phyloP scores from a whole-genome alignment of 2,888 invertebrate species.

The Lasioglossum villosulum region DNA sequence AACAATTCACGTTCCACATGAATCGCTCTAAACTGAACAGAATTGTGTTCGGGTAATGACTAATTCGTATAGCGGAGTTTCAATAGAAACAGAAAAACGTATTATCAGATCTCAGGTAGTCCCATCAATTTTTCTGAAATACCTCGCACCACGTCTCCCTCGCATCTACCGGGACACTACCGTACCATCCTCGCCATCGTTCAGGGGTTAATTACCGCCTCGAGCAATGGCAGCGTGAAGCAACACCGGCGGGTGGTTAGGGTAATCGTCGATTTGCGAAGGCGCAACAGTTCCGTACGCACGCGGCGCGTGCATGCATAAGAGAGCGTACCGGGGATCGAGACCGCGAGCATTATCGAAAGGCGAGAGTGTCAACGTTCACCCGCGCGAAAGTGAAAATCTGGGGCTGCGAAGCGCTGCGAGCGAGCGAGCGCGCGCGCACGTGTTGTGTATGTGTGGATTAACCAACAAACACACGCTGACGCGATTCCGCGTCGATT shows the following conservation, averaged over 20 bases:
- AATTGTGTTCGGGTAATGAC: background rate
- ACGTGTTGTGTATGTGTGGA: background rate
- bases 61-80: background rate
- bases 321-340: conserved; percentile 56
- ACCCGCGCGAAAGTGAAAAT: conserved; percentile 74
- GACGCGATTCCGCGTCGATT: conserved; percentile 39
- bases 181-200: background rate
- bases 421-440: conserved; percentile 8
- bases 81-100: no score
- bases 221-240: background rate
- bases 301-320: background rate
- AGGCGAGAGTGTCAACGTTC: conserved; percentile 78
- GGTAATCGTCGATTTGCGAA: background rate
- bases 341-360: conserved; percentile 65
- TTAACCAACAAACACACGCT: background rate
- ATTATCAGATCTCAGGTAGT: background rate
- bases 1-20: background rate
- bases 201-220: background rate
- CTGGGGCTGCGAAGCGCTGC: conserved; percentile 57
- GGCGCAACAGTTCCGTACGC: conserved; percentile 1
- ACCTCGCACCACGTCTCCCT: no score
- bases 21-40: background rate
- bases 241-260: background rate
- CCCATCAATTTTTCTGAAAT: background rate
- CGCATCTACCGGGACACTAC: background rate